phyloP scores from a whole-genome alignment of 2,113 vertebrate species.

The Cygnus atratus region DNA sequence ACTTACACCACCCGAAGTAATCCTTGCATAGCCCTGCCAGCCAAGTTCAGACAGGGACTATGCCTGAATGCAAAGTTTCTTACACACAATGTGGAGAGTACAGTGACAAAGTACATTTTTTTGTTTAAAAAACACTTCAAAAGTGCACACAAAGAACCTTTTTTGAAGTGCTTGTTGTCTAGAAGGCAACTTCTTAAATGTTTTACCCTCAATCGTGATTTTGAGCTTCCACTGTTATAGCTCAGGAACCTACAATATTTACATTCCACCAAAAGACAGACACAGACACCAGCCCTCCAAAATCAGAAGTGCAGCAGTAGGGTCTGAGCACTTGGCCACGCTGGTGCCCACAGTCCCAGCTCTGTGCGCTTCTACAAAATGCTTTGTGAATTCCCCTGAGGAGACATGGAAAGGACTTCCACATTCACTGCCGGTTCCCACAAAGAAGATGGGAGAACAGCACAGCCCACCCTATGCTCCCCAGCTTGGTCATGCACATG shows the following conservation, averaged over 20 bases:
- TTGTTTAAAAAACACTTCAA: not conserved
- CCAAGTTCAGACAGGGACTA: not conserved
- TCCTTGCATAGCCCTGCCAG: not conserved
- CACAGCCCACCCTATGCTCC: not conserved
- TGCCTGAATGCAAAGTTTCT: not conserved
- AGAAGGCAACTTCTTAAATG: not conserved
- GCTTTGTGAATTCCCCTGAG: not conserved
- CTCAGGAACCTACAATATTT: not conserved
- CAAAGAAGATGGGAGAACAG: not conserved
- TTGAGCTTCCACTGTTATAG: not conserved
- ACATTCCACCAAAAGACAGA: not conserved
- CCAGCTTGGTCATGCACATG: accelerated
- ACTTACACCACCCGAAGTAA: not conserved
- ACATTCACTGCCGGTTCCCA: not conserved
- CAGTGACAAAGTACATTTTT: not conserved
- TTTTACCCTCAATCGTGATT: accelerated
- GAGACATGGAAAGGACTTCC: not conserved
- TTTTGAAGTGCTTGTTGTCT: not conserved
- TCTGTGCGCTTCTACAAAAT: not conserved
- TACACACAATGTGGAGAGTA: not conserved
- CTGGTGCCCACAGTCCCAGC: accelerated
- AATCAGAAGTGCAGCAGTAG: accelerated
- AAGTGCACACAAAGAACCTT: accelerated
- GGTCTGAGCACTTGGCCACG: accelerated
- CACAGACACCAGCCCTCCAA: not conserved